Percentiles rank a stretch among this genome's conserved stretches.
These are phyloP conservation scores for Typhlomys cinereus DNA, from an alignment of 2,113 vertebrate genomes.

Conservation along the genomic window DNA sequence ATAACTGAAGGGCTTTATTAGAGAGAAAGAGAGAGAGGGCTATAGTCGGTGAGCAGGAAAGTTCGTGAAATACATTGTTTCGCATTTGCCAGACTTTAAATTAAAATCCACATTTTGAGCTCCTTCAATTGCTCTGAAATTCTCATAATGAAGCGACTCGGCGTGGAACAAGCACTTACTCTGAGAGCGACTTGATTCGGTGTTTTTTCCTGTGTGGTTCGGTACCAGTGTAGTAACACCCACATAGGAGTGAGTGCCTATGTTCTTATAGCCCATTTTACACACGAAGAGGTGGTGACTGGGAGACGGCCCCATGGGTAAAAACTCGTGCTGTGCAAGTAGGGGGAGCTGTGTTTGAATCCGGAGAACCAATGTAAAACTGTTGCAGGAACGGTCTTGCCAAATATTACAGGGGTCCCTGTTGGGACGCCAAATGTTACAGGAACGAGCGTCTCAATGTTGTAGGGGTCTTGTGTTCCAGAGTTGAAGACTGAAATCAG, in stretches of 20 bases:
- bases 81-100: conserved; percentile 49
- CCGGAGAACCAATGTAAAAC: too few relatives aligned
- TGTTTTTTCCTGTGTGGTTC: neutral
- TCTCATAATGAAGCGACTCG: neutral
- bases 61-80: conserved; percentile 36
- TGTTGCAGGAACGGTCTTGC: too few relatives aligned
- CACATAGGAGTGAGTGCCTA: neutral
- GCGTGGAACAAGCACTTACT: neutral
- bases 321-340: too few relatives aligned
- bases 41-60: conserved; percentile 2
- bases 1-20: too few relatives aligned
- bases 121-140: neutral
- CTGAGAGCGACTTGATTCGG: neutral
- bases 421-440: too few relatives aligned
- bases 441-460: too few relatives aligned
- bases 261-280: neutral
- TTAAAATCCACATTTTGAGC: conserved; percentile 24
- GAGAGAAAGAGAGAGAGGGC: neutral
- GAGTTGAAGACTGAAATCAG: too few relatives aligned
- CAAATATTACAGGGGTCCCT: too few relatives aligned
- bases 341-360: too few relatives aligned
- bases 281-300: neutral
- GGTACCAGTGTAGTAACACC: neutral
- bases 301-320: too few relatives aligned
- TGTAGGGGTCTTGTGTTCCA: too few relatives aligned